Conservation (phyloP, 1,140 invertebrate genomes). For the Drosophila quadrilineata region DNA sequence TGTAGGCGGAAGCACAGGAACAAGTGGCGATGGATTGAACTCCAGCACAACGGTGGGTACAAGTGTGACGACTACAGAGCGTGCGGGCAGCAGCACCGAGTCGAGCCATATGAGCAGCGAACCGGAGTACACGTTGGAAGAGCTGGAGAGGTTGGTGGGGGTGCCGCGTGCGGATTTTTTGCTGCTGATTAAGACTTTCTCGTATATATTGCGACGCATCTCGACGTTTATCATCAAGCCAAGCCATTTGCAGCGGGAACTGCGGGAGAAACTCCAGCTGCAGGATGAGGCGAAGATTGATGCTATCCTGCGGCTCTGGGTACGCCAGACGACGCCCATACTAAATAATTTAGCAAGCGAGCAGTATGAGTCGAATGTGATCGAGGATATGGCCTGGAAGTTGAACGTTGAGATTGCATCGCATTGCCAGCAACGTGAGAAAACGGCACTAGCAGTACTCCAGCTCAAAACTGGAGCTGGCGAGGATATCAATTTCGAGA, state of each 20-base stretch:
- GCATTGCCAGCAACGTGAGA: constrained; percentile 77
- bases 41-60: constrained; percentile 46
- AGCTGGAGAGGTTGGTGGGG: constrained; percentile 74
- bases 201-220: constrained; percentile 76
- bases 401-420: constrained; percentile 78
- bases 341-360: constrained; percentile 74
- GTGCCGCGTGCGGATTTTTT: constrained; percentile 71
- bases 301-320: constrained; percentile 76
- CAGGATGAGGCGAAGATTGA: constrained; percentile 80
- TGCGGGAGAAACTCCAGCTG: constrained; percentile 75
- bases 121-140: constrained; percentile 71
- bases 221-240: constrained; percentile 80
- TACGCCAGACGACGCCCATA: constrained; percentile 73
- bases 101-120: constrained; percentile 48
- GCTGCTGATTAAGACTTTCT: constrained; percentile 78
- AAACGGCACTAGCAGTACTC: constrained; percentile 64
- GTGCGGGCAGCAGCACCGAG: constrained; percentile 30
- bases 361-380: constrained; percentile 76
- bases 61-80: constrained; percentile 60
- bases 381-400: constrained; percentile 78
- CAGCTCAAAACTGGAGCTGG: constrained; percentile 72
- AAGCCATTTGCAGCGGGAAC: constrained; percentile 66
- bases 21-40: neutral
- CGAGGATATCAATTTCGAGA: constrained; percentile 77
- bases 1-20: neutral